phyloP scores from a whole-genome alignment of 2,888 invertebrate species.

The Lydus trimaculatus region DNA sequence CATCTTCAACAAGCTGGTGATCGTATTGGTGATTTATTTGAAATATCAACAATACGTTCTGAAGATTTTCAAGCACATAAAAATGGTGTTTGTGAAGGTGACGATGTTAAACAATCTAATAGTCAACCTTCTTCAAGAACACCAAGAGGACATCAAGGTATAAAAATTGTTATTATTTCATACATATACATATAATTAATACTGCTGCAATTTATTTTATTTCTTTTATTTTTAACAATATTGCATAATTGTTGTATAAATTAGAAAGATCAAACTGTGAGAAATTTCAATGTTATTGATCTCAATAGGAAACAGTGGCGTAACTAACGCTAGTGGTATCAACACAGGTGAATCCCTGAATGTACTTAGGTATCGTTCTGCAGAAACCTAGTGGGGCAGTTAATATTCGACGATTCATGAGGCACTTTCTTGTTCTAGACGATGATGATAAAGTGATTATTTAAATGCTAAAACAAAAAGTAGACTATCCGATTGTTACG shows the following conservation, averaged over 20 bases:
- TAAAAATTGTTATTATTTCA: conserved; percentile 20
- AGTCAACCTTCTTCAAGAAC: conserved; percentile 72
- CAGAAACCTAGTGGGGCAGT: too few species aligned
- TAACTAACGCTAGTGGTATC: too few species aligned
- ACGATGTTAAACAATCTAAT: conserved; percentile 83
- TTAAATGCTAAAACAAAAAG: too few species aligned
- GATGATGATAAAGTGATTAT: too few species aligned
- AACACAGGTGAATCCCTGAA: too few species aligned
- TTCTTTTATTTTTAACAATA: too few species aligned
- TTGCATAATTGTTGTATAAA: conserved; percentile 32
- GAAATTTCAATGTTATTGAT: conserved; percentile 32
- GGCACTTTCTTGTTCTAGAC: too few species aligned
- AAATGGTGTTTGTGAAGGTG: conserved; percentile 79
- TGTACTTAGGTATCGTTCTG: too few species aligned
- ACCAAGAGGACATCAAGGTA: conserved; percentile 81
- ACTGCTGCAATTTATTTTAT: background rate
- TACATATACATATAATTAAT: too few species aligned
- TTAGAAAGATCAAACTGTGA: conserved; percentile 25
- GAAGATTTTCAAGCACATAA: conserved; percentile 75
- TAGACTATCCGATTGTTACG: too few species aligned
- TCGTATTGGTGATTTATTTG: conserved; percentile 79
- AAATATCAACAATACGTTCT: conserved; percentile 77
- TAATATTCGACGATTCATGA: too few species aligned
- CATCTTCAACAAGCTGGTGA: conserved; percentile 75
- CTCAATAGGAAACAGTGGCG: conserved; percentile 8